A percentile compares a stretch with the other conserved stretches of the same genome.
Evolutionary conservation across 2,888 invertebrate genomes (phyloP).

Genomic region (Tiliacea citrago): DNA sequence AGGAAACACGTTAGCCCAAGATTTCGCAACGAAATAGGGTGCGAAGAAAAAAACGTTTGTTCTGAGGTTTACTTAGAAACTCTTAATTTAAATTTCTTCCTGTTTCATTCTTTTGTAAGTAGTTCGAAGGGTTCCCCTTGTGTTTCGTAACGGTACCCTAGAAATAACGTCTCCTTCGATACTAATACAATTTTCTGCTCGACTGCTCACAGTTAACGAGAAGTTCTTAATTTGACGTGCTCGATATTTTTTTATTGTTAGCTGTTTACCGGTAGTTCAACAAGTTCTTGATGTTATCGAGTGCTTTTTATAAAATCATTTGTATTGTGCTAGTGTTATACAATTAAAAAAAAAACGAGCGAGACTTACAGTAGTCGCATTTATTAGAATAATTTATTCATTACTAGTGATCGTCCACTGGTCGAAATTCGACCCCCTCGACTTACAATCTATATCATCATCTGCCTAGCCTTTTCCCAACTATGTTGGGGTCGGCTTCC

Average conservation of each 20-base stretch:
- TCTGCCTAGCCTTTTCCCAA: no score
- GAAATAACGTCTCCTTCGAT: slow-evolving; percentile 72
- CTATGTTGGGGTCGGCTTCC: no score
- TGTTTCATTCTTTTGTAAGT: slow-evolving; percentile 35
- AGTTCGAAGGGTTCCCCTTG: slow-evolving; percentile 36
- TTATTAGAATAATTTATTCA: no score
- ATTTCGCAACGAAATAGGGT: slow-evolving; percentile 22
- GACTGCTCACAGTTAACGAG: slow-evolving; percentile 80
- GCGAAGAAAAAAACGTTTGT: slow-evolving; percentile 22
- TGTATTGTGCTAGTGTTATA: not conserved
- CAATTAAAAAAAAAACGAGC: no score
- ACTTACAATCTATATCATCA: no score
- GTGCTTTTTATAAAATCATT: slow-evolving; percentile 18
- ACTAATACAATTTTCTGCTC: slow-evolving; percentile 80
- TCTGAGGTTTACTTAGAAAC: slow-evolving; percentile 1
- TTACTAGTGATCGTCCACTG: no score
- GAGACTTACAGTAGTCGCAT: no score
- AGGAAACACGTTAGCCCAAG: slow-evolving; percentile 19
- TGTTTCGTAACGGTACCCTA: slow-evolving; percentile 64
- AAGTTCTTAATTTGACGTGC: slow-evolving; percentile 75
- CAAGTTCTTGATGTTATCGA: slow-evolving; percentile 48
- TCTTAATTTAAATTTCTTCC: slow-evolving; percentile 47
- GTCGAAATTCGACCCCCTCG: no score
- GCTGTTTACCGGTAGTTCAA: slow-evolving; percentile 54
- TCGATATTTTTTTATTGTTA: slow-evolving; percentile 75